Base-by-base conservation (phyloP, 2,888 invertebrate species). In the Meta bourneti region DNA sequence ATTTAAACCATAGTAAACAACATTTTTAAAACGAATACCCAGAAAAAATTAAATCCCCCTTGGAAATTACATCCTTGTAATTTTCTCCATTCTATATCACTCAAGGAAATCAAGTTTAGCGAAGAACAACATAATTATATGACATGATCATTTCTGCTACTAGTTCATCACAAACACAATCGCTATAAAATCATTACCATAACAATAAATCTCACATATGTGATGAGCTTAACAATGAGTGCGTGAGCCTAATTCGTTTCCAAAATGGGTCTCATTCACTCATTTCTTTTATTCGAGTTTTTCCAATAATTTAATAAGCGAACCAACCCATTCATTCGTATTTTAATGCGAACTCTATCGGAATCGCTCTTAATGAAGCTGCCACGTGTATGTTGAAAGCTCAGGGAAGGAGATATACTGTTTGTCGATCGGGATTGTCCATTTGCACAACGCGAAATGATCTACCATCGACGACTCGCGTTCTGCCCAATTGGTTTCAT, bases 341-440 rank as follows among this genome's bases (percentile, higher is more conserved):
- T 34, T 2, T 34, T 34, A 34, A 34, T 34, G 16, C 61, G 13
- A 61, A 61, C 13, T 61, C 61, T 16, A 78, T 78, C 11, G n/a
- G 16, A 75, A 48, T 75, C 34, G 9, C 70, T n/a, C 34, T 13
- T 61, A 77, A 85, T 83, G 72, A 85, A 77, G 54, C n/a, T n/a
- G 77, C 16, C 85, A 75, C 85, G 85, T 20, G 85, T 11, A 20
- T 20, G 80, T 19, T 80, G 80, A 69, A 80, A 80, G 77, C 54
- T 7, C 51, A 16, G 13, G 51, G 51, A 74, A 69, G n/a, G 77
- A 70, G 51, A 49, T 13, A n/a, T 8, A 20, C 84, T 54, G 54
- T 61, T 52, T 84, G 61, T 80, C 54, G 16, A 48, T 74, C 72
- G 74, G 83, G 52, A 84, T 84, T 61, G 84, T 84, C 54, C 84